These are phyloP conservation scores for Hyalella azteca DNA, from an alignment of 2,888 invertebrate species.

Conservation along the genomic window DNA sequence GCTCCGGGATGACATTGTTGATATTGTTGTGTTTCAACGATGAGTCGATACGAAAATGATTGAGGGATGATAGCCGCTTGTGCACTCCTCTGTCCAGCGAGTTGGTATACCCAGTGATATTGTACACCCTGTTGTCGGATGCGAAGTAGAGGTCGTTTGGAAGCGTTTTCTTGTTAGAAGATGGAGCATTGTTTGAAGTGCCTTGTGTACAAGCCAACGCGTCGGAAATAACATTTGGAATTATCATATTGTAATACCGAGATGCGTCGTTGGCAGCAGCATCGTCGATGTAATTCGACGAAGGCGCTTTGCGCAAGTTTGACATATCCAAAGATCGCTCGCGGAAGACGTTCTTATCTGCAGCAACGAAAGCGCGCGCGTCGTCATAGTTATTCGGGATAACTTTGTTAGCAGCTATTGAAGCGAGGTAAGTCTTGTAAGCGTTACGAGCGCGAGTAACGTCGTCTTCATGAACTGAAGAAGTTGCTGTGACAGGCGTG, in stretches of 20 bases:
- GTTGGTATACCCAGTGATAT: slow-evolving; percentile 33
- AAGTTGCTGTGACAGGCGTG: neutral
- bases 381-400: slow-evolving; percentile 11
- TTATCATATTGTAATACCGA: slow-evolving; percentile 9
- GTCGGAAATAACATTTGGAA: slow-evolving; percentile 30
- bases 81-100: slow-evolving; percentile 16
- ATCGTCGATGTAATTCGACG: slow-evolving; percentile 5
- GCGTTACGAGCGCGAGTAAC: neutral
- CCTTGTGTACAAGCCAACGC: neutral
- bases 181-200: neutral
- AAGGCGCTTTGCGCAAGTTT: neutral
- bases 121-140: slow-evolving; percentile 33
- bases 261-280: slow-evolving; percentile 3
- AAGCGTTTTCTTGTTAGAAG: neutral
- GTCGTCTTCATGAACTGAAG: neutral
- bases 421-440: slow-evolving; percentile 5
- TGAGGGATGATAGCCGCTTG: neutral
- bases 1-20: slow-evolving; percentile 7
- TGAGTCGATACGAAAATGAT: neutral
- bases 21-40: neutral
- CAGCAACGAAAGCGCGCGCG: neutral
- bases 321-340: neutral
- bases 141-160: slow-evolving; percentile 35
- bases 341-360: neutral
- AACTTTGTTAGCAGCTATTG: neutral